Percentiles rank a stretch among this genome's conserved stretches.
Evolutionary conservation across 92 coral and sea anemone species (phyloP).

Genomic region (Epizoanthus rinbou): DNA sequence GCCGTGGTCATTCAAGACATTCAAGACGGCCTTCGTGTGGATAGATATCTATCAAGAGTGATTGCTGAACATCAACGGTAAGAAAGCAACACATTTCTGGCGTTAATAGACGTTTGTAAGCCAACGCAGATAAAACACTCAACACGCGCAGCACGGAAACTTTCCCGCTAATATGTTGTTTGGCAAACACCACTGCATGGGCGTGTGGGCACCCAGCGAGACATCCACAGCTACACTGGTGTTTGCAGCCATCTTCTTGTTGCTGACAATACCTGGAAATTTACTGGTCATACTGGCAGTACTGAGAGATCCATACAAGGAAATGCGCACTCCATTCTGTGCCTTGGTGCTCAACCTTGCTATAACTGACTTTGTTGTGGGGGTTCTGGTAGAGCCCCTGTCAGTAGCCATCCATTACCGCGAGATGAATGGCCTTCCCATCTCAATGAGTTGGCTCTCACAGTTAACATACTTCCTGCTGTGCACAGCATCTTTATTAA

Average conservation of each 20-base stretch:
- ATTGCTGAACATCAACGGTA: too few species aligned
- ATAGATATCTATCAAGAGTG: too few species aligned
- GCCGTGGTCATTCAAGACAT: too few species aligned
- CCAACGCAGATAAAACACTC: neutral
- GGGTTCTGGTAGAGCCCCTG: slow-evolving; percentile 69
- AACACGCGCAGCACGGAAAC: neutral
- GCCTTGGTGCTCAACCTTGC: slow-evolving; percentile 74
- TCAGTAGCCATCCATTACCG: slow-evolving; percentile 71
- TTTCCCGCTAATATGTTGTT: slow-evolving; percentile 54
- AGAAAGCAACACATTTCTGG: too few species aligned
- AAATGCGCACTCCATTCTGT: slow-evolving; percentile 75
- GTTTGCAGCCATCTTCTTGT: slow-evolving; percentile 66
- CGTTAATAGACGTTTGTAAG: neutral
- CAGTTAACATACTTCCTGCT: slow-evolving; percentile 24
- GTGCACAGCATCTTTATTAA: slow-evolving; percentile 33
- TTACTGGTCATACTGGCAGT: slow-evolving; percentile 75
- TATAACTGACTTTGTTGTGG: slow-evolving; percentile 76
- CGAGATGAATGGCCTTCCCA: slow-evolving; percentile 32
- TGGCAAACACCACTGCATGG: slow-evolving; percentile 77
- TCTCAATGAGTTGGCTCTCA: slow-evolving; percentile 35
- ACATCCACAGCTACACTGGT: slow-evolving; percentile 69
- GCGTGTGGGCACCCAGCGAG: slow-evolving; percentile 81
- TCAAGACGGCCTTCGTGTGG: too few species aligned
- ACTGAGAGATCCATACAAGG: slow-evolving; percentile 71
- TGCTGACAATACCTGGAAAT: slow-evolving; percentile 78